These are phyloP conservation scores for Montipora cactus DNA, from an alignment of 64 coral and sea anemone genomes.

Conservation along the genomic window DNA sequence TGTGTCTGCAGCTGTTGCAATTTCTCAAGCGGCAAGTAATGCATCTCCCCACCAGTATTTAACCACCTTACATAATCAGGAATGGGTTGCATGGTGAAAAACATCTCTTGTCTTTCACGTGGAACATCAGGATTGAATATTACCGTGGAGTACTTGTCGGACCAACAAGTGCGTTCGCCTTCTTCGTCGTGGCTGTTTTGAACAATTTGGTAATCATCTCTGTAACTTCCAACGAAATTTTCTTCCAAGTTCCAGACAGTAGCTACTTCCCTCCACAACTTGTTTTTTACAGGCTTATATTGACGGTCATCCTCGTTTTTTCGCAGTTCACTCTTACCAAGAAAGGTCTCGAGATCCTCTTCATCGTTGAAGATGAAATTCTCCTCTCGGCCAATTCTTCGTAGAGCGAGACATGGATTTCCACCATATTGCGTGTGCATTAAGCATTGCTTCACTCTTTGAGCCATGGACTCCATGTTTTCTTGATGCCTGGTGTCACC, in stretches of 20 bases:
- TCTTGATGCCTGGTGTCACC: conserved; percentile 51
- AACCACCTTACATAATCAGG: neutral
- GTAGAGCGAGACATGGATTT: conserved; percentile 10
- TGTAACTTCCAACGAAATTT: conserved; percentile 37
- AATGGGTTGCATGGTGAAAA: neutral
- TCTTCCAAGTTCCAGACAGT: conserved; percentile 51
- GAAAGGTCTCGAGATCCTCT: conserved; percentile 30
- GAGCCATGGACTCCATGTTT: conserved; percentile 72
- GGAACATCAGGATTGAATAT: conserved; percentile 4
- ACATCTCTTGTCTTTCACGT: neutral
- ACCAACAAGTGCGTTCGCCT: neutral
- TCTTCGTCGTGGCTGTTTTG: conserved; percentile 43
- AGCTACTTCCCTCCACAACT: conserved; percentile 31
- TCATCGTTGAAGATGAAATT: conserved; percentile 46
- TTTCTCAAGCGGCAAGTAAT: conserved; percentile 22
- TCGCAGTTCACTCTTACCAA: conserved; percentile 42
- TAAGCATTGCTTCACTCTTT: conserved; percentile 40
- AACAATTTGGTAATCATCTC: conserved; percentile 59
- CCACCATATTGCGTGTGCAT: conserved; percentile 31
- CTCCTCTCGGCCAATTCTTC: conserved; percentile 14
- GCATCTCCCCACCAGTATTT: neutral
- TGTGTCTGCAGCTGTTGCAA: neutral
- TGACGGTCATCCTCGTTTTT: conserved; percentile 45
- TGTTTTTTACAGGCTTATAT: conserved; percentile 8
- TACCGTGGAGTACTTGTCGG: conserved; percentile 8